Percentiles rank a stretch among this genome's conserved stretches.
phyloP scores from a whole-genome alignment of 1,140 invertebrate species.

The Aphis gossypii region DNA sequence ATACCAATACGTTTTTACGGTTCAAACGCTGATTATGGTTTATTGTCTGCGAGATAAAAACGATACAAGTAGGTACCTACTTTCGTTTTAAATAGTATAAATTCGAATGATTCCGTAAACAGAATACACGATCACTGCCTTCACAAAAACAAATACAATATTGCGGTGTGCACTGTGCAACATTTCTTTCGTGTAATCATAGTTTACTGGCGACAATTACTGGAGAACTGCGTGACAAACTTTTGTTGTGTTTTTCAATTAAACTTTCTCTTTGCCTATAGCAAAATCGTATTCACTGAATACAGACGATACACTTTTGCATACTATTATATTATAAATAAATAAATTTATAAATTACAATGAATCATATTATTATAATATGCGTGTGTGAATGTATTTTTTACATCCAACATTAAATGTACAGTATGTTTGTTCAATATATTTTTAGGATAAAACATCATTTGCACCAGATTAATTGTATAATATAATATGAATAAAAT shows the following conservation, averaged over 20 bases:
- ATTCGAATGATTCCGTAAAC: neutral
- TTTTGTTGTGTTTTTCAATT: neutral
- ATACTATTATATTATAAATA: neutral
- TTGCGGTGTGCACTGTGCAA: neutral
- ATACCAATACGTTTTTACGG: neutral
- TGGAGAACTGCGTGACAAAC: neutral
- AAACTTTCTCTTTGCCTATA: neutral
- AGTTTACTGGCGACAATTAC: neutral
- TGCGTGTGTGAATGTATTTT: too few species aligned
- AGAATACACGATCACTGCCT: neutral
- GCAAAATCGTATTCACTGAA: neutral
- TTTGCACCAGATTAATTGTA: neutral
- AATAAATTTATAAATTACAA: too few species aligned
- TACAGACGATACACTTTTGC: too few species aligned
- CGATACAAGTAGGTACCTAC: neutral
- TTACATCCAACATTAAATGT: neutral
- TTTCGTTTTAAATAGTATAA: conserved; percentile 6
- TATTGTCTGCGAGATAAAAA: neutral
- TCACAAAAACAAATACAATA: neutral
- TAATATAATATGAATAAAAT: neutral
- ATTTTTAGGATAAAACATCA: neutral
- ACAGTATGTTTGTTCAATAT: neutral
- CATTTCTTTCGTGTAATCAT: neutral
- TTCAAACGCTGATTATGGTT: conserved; percentile 8
- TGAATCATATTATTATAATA: too few species aligned